phyloP scores from a whole-genome alignment of 2,113 vertebrate genomes.

The Calypte anna region DNA sequence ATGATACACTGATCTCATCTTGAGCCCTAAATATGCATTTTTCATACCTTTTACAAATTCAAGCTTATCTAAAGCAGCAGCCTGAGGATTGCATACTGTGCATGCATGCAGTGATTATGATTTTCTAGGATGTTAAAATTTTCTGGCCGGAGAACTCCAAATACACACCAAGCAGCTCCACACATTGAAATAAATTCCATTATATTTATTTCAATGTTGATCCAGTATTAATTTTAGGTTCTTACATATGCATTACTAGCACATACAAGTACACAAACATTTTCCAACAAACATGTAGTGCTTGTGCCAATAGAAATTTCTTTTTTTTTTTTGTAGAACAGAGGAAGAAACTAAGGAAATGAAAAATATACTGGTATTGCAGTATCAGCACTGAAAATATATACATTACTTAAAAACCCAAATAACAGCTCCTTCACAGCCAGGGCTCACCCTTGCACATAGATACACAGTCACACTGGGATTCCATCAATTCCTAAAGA shows the following conservation, averaged over 20 bases:
- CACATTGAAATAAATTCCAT: conserved; percentile 47
- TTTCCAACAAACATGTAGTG: background rate
- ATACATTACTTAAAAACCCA: background rate
- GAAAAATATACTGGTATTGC: background rate
- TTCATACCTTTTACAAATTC: background rate
- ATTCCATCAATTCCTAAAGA: background rate
- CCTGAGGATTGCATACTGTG: background rate
- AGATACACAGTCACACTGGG: background rate
- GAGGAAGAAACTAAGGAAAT: background rate
- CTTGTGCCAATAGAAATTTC: background rate
- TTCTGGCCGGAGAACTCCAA: conserved; percentile 4
- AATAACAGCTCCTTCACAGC: background rate
- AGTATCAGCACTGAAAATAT: background rate
- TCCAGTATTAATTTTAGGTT: background rate
- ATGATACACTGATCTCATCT: background rate
- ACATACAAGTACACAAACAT: background rate
- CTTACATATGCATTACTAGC: background rate
- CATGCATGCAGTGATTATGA: background rate
- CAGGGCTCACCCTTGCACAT: background rate
- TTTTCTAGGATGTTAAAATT: conserved; percentile 1
- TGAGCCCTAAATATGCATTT: background rate
- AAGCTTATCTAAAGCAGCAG: background rate
- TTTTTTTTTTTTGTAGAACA: background rate
- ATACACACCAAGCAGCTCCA: conserved; percentile 36
- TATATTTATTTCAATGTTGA: conserved; percentile 62